These are phyloP conservation scores for Lordiphosa collinella DNA, from an alignment of 1,140 invertebrate species.

Conservation along the genomic window DNA sequence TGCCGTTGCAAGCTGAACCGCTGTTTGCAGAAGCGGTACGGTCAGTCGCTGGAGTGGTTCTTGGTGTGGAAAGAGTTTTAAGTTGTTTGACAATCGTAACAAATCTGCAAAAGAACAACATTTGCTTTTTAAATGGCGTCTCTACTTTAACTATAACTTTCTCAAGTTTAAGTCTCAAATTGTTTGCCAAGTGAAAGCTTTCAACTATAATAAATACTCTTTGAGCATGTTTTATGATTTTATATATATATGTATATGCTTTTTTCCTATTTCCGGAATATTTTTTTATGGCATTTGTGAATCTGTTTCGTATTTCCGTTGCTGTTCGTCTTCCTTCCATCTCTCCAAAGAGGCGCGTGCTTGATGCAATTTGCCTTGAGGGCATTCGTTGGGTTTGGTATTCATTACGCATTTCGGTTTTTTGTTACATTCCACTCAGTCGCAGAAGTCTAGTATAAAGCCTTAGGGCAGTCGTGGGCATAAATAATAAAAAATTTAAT, in stretches of 20 bases:
- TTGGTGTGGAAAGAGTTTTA: no score
- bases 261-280: conserved; percentile 10
- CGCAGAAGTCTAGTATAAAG: neutral
- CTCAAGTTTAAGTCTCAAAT: no score
- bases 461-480: conserved; percentile 21
- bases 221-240: conserved; percentile 8
- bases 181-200: neutral
- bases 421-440: conserved; percentile 32
- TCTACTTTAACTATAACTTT: no score
- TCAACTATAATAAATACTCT: neutral
- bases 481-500: conserved; percentile 70
- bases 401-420: conserved; percentile 63
- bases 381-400: conserved; percentile 51
- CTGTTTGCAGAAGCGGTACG: no score
- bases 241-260: neutral
- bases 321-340: neutral
- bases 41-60: no score
- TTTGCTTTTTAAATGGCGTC: no score
- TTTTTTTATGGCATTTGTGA: conserved; percentile 17
- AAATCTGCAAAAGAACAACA: no score
- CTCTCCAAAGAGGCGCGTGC: conserved; percentile 43
- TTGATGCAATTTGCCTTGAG: conserved; percentile 52
- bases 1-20: no score
- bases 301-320: neutral
- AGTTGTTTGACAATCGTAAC: no score